Base-by-base conservation (phyloP, 2,113 vertebrate species). In the Echinops telfairi region DNA sequence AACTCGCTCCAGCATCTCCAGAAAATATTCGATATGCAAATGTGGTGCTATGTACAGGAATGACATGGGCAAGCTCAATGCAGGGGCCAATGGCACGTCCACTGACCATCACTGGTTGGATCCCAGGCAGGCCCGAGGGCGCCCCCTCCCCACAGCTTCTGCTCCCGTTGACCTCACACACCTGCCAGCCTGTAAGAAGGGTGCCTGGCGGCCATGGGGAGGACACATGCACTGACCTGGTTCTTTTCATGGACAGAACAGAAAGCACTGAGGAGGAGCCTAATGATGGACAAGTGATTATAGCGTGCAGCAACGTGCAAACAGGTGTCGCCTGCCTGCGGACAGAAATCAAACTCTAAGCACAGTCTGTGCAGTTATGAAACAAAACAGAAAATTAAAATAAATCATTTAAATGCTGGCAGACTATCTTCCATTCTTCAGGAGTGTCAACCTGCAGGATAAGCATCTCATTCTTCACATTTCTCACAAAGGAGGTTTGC, bases 221-320 rank as follows among this genome's bases (percentile, higher is more conserved):
- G 53, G 95, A 95, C 92, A 96, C 97, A 97, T 97, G 95, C 97
- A 98, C 99, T 98, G 97, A 99, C 99, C 99, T 99, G 98, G 98
- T 99, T 99, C 98, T 98, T 99, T 97, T 99, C 99, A 94, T 98
- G 98, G 96, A 99, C 99, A 53, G 99, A 99, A 98, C 99, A 99
- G 97, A 99, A 99, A 96, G 99, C 98, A 95, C 98, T 98, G 95
- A 99, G 99, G 90, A 99, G 98, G 95, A 99, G 98, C 95, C 98
- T 98, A 97, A 99, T 97, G 98, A 99, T 98, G 83, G 98, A 96
- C 95, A 99, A 98, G 92, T 99, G 99, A 98, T 99, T 99, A 98
- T 99, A 99, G 93, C 99, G 99, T 7, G 98, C 98, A 1, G 99
- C 99, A 88, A 99, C 98, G 96, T 99, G 99, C 97, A 99, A 98